Conservation (phyloP, 2,797 vertebrate genomes). For the Anisognathus igniventris region DNA sequence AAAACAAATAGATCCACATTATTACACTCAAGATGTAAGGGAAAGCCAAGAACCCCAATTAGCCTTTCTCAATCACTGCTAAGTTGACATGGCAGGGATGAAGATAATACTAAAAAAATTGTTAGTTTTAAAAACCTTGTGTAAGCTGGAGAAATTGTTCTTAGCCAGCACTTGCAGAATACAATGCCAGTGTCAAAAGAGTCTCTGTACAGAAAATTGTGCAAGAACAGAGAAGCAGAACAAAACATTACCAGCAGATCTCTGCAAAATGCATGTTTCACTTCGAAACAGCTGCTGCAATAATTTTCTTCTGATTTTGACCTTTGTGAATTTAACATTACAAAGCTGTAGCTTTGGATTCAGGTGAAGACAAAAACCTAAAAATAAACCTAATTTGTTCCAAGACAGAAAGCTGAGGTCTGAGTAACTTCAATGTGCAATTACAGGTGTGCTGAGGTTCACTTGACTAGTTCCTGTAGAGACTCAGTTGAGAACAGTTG, state of each 20-base stretch:
- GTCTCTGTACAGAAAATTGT: neutral
- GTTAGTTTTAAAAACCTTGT: neutral
- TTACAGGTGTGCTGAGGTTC: neutral
- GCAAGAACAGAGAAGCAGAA: neutral
- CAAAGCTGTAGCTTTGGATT: neutral
- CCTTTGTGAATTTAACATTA: neutral
- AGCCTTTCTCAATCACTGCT: neutral
- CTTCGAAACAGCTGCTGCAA: neutral
- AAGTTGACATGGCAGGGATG: neutral
- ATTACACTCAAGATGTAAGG: neutral
- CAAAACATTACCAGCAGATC: neutral
- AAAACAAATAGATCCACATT: neutral
- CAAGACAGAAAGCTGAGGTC: neutral
- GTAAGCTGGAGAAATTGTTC: neutral
- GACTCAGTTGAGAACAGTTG: neutral
- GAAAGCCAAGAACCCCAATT: neutral
- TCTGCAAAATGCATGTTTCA: neutral
- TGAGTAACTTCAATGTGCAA: neutral
- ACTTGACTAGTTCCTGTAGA: neutral
- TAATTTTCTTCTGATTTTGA: conserved; percentile 10
- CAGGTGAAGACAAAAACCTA: neutral
- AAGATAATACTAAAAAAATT: no score
- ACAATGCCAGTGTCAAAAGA: neutral
- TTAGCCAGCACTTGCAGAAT: neutral
- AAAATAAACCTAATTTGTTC: conserved; percentile 32